Base-by-base conservation (phyloP, 2,888 invertebrate genomes). In the Euspilapteryx auroguttella region DNA sequence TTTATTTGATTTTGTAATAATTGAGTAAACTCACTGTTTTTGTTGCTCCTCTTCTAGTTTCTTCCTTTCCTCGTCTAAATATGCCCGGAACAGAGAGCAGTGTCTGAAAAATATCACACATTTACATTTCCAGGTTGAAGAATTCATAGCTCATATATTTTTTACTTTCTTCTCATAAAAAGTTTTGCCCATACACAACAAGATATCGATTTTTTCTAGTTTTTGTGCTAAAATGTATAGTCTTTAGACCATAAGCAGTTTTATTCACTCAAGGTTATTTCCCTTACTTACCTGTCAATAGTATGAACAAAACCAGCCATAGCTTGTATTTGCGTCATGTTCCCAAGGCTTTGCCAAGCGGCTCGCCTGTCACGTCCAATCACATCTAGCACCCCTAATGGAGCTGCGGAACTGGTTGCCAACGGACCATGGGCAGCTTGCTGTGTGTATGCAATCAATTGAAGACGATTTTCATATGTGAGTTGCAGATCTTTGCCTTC, bases 401-500 rank as follows among this genome's bases (percentile, higher is more conserved):
- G 91, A 24, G 93, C 85, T 4, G 81, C 80, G 28, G 84, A 81
- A 28, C 83, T 85, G 2, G 85, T 66, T 38, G 86, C 82, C 45
- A 86, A 84, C 27, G 89, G 85, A 0, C 97, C 97, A 61, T 94
- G 87, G 8, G 80, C 80, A 6, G 90, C 89, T 79, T 97, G 97
- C 52, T 95, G 93, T 7, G 91, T 92, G 48, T 89, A 90, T 2
- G 96, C 96, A 11, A 96, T 89, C 36, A 98, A 68, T 52, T 89
- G 89, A 30, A 96, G 63, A 52, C 94, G 91, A 52, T 97, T 94
- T 61, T 93, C 90, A 58, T 97, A 98, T 25, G 93, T 91, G 34
- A 96, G 79, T 49, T 94, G 94, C 26, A 97, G 80, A 2, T 95
- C 97, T 77, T 96, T 97, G n/a, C 96, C 96, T 69, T 94, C 91